Evolutionary conservation across 2,888 invertebrate genomes (phyloP).

Genomic region (Rhodophaea formosa): DNA sequence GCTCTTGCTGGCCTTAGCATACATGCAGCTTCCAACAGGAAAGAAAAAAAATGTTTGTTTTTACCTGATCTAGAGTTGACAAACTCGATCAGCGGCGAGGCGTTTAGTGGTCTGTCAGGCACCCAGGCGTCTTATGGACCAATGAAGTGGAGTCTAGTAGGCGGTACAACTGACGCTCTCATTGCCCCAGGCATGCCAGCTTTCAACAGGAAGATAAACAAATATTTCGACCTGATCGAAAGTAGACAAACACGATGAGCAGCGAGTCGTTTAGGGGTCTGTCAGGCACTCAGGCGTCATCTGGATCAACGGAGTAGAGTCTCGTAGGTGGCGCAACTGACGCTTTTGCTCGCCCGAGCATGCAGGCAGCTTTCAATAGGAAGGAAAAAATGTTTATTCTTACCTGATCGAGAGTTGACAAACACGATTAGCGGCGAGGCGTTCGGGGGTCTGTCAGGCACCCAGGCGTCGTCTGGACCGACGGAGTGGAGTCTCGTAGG

Average conservation of each 20-base stretch:
- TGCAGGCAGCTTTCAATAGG: slow-evolving; percentile 88
- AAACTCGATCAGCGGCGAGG: slow-evolving; percentile 95
- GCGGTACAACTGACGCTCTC: slow-evolving; percentile 96
- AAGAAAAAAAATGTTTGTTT: no score
- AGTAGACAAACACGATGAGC: slow-evolving; percentile 97
- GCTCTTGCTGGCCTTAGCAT: no score
- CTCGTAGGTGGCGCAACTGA: slow-evolving; percentile 97
- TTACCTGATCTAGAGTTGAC: slow-evolving; percentile 96
- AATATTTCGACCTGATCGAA: no score
- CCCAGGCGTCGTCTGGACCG: slow-evolving; percentile 95
- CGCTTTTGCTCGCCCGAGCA: slow-evolving; percentile 93
- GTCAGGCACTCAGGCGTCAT: slow-evolving; percentile 94
- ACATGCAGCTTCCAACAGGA: no score
- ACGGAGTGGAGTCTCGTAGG: slow-evolving; percentile 96
- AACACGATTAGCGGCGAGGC: slow-evolving; percentile 95
- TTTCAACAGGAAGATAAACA: no score
- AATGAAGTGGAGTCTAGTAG: slow-evolving; percentile 94
- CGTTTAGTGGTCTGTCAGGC: slow-evolving; percentile 89
- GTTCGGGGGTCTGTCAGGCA: slow-evolving; percentile 90
- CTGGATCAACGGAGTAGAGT: slow-evolving; percentile 92
- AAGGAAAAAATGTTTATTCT: no score
- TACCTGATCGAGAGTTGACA: no score
- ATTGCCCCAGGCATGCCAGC: slow-evolving; percentile 92
- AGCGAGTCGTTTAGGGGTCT: slow-evolving; percentile 92
- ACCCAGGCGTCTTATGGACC: slow-evolving; percentile 96